Evolutionary conservation across 2,113 vertebrate species (phyloP).

Genomic region (Oceanites oceanicus): DNA sequence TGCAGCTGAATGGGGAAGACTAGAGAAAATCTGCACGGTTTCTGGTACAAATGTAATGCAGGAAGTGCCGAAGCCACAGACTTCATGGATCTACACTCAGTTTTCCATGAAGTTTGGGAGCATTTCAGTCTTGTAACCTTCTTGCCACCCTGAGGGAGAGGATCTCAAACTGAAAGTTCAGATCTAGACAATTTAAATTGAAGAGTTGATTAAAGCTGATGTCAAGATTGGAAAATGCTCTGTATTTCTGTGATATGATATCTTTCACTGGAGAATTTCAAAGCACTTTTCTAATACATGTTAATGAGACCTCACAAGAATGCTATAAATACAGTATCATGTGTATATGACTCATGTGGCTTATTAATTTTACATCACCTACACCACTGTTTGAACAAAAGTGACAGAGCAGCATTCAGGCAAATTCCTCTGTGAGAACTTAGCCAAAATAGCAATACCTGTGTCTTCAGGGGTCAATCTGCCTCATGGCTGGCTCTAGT

Average conservation of each 20-base stretch:
- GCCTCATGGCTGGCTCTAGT: not conserved
- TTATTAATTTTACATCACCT: conserved; percentile 50
- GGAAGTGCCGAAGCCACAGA: not conserved
- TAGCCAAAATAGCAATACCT: not conserved
- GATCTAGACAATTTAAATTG: not conserved
- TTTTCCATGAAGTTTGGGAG: not conserved
- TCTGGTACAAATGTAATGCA: not conserved
- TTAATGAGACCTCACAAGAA: conserved; percentile 36
- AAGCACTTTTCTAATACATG: not conserved
- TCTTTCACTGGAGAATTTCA: not conserved
- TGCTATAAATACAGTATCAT: conserved; percentile 54
- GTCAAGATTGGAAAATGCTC: not conserved
- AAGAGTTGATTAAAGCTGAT: not conserved
- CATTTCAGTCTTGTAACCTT: not conserved
- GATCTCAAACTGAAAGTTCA: not conserved
- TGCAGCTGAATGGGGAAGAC: not conserved
- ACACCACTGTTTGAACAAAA: not conserved
- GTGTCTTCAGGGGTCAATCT: not conserved
- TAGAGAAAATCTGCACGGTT: not conserved
- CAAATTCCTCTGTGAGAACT: not conserved
- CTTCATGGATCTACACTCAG: not conserved
- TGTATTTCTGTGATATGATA: not conserved
- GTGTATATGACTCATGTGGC: conserved; percentile 30
- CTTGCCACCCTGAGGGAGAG: not conserved
- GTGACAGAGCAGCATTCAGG: not conserved